Evolutionary conservation across 2,113 vertebrate species (phyloP).

Genomic region (Oreocharis arfaki): DNA sequence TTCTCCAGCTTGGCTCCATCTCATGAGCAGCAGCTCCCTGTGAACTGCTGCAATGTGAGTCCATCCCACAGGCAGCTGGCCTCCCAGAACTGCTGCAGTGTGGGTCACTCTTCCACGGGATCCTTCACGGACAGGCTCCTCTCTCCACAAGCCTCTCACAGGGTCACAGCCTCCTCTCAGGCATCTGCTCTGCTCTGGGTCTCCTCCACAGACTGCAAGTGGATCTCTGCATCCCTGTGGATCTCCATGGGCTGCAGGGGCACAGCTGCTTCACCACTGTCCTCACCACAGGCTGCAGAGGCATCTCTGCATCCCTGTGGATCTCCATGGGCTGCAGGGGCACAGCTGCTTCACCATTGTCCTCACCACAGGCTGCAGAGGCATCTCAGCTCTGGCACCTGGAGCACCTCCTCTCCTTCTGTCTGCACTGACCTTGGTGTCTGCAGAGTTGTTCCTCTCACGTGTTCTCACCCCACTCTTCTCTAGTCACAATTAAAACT

Average conservation of each 20-base stretch:
- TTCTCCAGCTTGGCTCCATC: neutral
- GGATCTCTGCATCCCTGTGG: neutral
- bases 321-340: neutral
- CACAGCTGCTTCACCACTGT: accelerated
- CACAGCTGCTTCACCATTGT: accelerated
- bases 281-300: neutral
- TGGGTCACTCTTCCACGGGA: neutral
- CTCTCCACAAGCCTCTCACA: no score
- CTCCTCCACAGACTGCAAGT: neutral
- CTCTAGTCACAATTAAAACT: neutral
- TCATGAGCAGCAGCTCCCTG: neutral
- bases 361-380: neutral
- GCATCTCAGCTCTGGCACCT: neutral
- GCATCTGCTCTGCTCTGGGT: neutral
- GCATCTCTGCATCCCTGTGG: neutral
- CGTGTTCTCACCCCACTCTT: neutral
- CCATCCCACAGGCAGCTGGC: neutral
- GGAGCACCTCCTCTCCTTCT: neutral
- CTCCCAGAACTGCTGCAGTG: neutral
- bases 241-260: neutral
- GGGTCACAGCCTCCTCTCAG: neutral
- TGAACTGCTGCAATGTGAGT: neutral
- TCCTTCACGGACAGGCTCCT: accelerated
- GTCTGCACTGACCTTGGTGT: neutral
- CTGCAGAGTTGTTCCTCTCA: neutral